Conservation (phyloP, 2,888 invertebrate species). For the Heliconius ethilla region DNA sequence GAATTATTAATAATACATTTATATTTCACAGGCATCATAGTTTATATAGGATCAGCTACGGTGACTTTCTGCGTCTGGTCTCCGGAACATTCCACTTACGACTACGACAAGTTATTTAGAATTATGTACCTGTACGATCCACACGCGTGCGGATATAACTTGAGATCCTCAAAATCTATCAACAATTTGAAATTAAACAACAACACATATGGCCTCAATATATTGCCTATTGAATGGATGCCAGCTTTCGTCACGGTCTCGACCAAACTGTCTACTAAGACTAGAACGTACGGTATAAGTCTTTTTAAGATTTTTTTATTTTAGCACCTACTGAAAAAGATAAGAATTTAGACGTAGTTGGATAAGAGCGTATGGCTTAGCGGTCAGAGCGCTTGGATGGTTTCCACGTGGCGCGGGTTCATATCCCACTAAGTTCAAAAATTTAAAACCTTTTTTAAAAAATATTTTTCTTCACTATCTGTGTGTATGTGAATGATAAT, state of each 20-base stretch:
- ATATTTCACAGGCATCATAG: slow-evolving; percentile 55
- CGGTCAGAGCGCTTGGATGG: too few relatives aligned
- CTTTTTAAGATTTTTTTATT: neutral
- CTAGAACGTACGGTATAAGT: slow-evolving; percentile 54
- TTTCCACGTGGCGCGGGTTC: too few relatives aligned
- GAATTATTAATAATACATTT: neutral
- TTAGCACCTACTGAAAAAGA: neutral
- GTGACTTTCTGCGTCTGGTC: slow-evolving; percentile 62
- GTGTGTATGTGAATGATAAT: too few relatives aligned
- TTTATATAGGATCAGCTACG: slow-evolving; percentile 53
- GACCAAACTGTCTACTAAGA: slow-evolving; percentile 58
- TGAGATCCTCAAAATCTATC: slow-evolving; percentile 48
- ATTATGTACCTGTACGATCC: slow-evolving; percentile 72
- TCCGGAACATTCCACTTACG: slow-evolving; percentile 53
- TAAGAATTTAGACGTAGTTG: too few relatives aligned
- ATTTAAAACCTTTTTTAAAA: too few relatives aligned
- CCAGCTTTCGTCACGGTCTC: slow-evolving; percentile 56
- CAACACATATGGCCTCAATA: slow-evolving; percentile 53
- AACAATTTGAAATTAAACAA: slow-evolving; percentile 57
- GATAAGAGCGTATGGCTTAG: too few relatives aligned
- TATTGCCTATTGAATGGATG: slow-evolving; percentile 58
- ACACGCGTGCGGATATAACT: slow-evolving; percentile 56
- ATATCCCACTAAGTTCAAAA: too few relatives aligned
- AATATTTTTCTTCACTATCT: too few relatives aligned
- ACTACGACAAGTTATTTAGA: slow-evolving; percentile 61